Conservation (phyloP, 2,888 invertebrate species). For the Phortica magna region DNA sequence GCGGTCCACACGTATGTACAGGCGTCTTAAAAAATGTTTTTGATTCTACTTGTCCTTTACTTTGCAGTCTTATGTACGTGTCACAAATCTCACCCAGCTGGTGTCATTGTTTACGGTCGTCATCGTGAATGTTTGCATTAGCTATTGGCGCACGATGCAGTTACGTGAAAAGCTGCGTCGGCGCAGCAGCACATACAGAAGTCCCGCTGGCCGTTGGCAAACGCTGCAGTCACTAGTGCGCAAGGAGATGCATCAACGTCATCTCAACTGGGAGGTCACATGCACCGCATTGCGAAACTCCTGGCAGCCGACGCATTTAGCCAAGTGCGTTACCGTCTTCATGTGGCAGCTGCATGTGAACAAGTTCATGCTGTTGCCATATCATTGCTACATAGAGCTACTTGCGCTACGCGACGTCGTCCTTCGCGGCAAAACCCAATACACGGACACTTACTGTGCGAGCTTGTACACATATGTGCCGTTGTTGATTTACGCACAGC, state of each 20-base stretch:
- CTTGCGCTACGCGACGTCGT: constrained; percentile 70
- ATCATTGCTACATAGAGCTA: constrained; percentile 68
- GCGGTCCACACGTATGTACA: constrained; percentile 32
- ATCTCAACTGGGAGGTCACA: constrained; percentile 76
- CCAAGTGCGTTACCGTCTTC: constrained; percentile 69
- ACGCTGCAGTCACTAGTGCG: constrained; percentile 70
- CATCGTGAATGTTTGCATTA: constrained; percentile 82
- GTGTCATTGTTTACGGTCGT: constrained; percentile 83
- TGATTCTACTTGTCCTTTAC: background rate
- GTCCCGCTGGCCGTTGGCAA: constrained; percentile 51
- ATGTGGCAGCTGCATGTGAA: constrained; percentile 73
- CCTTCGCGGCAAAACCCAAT: constrained; percentile 68
- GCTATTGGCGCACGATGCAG: constrained; percentile 79
- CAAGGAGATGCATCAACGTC: constrained; percentile 74
- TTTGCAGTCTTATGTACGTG: constrained; percentile 47
- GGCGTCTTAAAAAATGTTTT: background rate
- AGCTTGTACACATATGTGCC: constrained; percentile 73
- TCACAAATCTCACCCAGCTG: constrained; percentile 74
- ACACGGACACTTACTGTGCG: constrained; percentile 68
- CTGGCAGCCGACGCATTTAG: constrained; percentile 78
- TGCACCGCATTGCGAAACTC: constrained; percentile 76
- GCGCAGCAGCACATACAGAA: constrained; percentile 51
- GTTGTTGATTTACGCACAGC: constrained; percentile 70
- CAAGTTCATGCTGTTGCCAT: constrained; percentile 67
- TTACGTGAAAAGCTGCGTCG: constrained; percentile 54